Conservation (phyloP, 2,888 invertebrate genomes). For the Epinotia demarniana region DNA sequence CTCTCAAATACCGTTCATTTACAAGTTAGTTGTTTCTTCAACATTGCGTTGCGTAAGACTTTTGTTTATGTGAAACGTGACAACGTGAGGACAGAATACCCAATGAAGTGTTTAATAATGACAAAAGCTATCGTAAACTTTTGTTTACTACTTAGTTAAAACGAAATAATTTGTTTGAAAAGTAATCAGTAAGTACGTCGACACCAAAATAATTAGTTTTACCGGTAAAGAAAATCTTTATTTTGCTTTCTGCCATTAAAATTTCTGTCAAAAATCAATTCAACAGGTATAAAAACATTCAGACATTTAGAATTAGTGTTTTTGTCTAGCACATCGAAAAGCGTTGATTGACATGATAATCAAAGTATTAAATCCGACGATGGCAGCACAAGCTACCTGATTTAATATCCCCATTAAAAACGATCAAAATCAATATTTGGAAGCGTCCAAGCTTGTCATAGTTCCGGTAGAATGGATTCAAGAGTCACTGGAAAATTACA, state of each 20-base stretch:
- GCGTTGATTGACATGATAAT: neutral
- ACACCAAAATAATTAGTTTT: neutral
- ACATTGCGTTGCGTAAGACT: slow-evolving; percentile 34
- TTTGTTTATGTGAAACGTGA: slow-evolving; percentile 35
- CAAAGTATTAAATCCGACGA: slow-evolving; percentile 13
- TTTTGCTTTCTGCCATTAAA: neutral
- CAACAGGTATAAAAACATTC: too few species aligned
- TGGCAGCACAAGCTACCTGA: slow-evolving; percentile 8
- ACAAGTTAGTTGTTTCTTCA: slow-evolving; percentile 41
- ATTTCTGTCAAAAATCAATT: neutral
- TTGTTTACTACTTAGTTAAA: slow-evolving; percentile 11
- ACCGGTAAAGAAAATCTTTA: neutral
- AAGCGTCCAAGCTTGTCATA: slow-evolving; percentile 41
- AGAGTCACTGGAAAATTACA: slow-evolving; percentile 42
- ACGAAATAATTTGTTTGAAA: neutral
- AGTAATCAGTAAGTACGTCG: slow-evolving; percentile 2
- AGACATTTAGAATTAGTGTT: neutral
- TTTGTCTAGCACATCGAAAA: neutral
- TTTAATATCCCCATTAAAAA: slow-evolving; percentile 20
- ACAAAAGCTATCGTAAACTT: neutral
- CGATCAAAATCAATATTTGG: slow-evolving; percentile 45
- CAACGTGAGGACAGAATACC: slow-evolving; percentile 29
- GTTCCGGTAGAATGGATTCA: slow-evolving; percentile 59
- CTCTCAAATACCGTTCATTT: slow-evolving; percentile 42
- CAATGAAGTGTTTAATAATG: slow-evolving; percentile 19